Conservation (phyloP, 2,113 vertebrate species). For the Geococcyx californianus region DNA sequence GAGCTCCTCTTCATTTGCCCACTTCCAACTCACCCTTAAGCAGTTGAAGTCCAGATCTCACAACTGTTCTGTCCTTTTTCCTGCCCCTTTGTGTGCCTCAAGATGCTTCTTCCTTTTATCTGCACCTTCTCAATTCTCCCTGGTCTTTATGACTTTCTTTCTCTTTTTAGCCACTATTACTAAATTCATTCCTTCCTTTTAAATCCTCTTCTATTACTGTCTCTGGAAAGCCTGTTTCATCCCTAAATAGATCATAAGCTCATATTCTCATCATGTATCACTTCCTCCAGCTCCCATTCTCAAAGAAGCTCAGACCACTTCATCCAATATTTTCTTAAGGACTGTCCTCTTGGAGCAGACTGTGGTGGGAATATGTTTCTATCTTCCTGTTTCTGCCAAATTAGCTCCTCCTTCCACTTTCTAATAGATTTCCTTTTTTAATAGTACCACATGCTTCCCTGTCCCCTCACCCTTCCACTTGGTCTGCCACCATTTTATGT, state of each 20-base stretch:
- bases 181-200: neutral
- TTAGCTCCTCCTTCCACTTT: neutral
- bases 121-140: neutral
- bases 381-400: neutral
- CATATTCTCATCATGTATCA: neutral
- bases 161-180: neutral
- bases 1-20: neutral
- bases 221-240: slow-evolving; percentile 16
- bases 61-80: slow-evolving; percentile 1
- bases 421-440: neutral
- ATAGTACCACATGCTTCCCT: neutral
- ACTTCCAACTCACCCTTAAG: neutral
- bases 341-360: neutral
- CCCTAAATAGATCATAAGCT: neutral
- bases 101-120: slow-evolving; percentile 33
- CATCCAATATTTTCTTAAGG: neutral
- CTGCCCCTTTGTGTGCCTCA: neutral
- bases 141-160: slow-evolving; percentile 1
- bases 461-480: neutral
- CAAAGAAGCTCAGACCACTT: slow-evolving; percentile 34
- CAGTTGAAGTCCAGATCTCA: neutral
- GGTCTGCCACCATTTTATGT: neutral
- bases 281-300: slow-evolving; percentile 5
- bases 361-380: neutral
- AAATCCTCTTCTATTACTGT: neutral